Evolutionary conservation across 2,797 vertebrate genomes (phyloP), one percentile per base, ranked within the genome.

Genomic region (Eleutherodactylus coqui): DNA sequence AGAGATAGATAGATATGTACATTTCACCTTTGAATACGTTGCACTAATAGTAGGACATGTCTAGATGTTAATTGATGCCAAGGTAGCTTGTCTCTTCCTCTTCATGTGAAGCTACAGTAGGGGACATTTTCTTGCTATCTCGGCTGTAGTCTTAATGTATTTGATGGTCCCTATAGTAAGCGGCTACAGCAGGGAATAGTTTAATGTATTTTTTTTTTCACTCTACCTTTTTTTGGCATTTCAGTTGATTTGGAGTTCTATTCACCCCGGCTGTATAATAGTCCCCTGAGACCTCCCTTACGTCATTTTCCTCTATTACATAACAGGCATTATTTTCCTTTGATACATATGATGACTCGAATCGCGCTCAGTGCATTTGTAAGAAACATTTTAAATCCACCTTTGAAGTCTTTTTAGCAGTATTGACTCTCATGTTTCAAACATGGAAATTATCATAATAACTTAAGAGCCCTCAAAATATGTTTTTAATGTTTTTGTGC

Each of bases 321-420:
- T 36, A 24, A 24, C 32, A 36, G 43, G 16, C 32, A 77, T 77
- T 55, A 55, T 24, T 36, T 24, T 53, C 75, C 75, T 77, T 77
- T 55, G 49, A 77, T 77, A 38, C 38, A 55, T 36, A 77, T 53
- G 75, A 77, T 53, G 75, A 77, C 19, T 53, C 49, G 36, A 55
- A 76, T 10, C 1, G 11, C n/a, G 32, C 24, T 16, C 75, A 24
- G 32, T 36, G n/a, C 49, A 53, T 55, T 53, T 34, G 49, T 36
- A 53, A 36, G 1, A 49, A 75, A 64, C 34, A 76, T 24, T 1
- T 53, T 11, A 34, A 36, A 5, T 36, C 32, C 38, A 49, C 11
- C 32, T 77, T 77, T 55, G 49, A 77, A 36, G 75, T 77, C 51
- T 14, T 47, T 77, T 36, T 49, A 38, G 4, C 2, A 9, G 10